Percentiles rank a stretch among this genome's conserved stretches.
Conservation (phyloP, 2,113 vertebrate genomes). For the Cisticola juncidis region DNA sequence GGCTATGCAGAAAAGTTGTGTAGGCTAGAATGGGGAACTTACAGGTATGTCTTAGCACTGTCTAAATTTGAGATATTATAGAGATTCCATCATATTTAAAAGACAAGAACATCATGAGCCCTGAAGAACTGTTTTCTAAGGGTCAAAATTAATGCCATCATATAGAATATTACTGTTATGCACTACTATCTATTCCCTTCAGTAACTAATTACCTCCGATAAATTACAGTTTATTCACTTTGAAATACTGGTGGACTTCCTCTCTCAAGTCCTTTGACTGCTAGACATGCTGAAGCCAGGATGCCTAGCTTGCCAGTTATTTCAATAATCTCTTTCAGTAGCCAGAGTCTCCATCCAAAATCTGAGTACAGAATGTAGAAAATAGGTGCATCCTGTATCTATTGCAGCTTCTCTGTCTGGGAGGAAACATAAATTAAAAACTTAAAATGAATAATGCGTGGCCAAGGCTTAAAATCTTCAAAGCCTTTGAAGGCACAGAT, state of each 20-base stretch:
- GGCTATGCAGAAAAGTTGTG: neutral
- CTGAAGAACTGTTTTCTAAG: neutral
- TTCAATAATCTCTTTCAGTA: neutral
- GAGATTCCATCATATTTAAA: neutral
- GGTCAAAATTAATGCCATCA: neutral
- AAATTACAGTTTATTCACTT: neutral
- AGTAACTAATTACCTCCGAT: neutral
- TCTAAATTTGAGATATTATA: neutral
- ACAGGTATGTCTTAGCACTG: rapidly evolving
- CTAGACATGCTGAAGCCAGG: neutral
- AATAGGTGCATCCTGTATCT: neutral
- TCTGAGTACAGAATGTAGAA: neutral
- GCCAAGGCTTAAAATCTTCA: neutral
- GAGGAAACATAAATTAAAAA: neutral
- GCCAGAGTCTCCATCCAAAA: conserved; percentile 7
- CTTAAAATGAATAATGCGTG: neutral
- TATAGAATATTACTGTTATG: neutral
- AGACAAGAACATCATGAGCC: neutral
- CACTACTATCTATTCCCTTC: neutral
- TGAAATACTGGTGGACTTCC: neutral
- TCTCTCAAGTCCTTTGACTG: neutral
- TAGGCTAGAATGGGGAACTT: neutral
- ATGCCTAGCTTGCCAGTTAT: neutral
- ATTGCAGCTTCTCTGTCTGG: neutral
- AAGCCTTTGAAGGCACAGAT: neutral